Evolutionary conservation across 1,140 invertebrate species (phyloP).

Genomic region (Wasmannia auropunctata): DNA sequence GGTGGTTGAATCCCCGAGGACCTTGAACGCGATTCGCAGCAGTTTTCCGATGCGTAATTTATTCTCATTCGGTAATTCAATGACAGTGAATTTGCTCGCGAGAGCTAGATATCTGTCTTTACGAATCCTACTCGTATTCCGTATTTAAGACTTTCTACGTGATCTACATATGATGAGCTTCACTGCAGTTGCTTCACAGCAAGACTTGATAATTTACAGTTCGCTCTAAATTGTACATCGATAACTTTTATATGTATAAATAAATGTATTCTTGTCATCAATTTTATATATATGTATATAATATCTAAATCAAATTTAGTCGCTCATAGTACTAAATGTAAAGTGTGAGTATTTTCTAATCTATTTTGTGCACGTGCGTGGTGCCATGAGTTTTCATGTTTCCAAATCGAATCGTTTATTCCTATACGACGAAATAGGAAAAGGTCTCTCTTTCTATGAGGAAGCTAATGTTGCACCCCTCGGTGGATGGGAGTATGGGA

Average conservation of each 20-base stretch:
- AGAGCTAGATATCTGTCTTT: neutral
- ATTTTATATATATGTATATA: neutral
- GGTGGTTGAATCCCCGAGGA: slow-evolving; percentile 23
- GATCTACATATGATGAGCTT: neutral
- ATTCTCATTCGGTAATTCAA: slow-evolving; percentile 30
- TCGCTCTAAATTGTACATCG: neutral
- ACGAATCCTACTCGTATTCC: neutral
- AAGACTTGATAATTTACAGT: neutral
- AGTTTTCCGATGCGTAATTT: slow-evolving; percentile 35
- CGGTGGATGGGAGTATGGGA: neutral
- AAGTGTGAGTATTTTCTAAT: neutral
- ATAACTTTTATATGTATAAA: neutral
- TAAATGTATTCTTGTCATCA: neutral
- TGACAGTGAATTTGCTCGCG: neutral
- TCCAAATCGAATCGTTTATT: neutral
- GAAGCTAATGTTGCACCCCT: neutral
- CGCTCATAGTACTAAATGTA: neutral
- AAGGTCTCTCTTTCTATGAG: neutral
- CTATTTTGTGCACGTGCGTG: too few species aligned
- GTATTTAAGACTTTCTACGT: neutral
- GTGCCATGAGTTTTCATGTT: neutral
- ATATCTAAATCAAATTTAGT: neutral
- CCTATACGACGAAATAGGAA: neutral
- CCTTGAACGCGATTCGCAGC: slow-evolving; percentile 37
- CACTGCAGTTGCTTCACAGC: neutral